Evolutionary conservation across 1,140 invertebrate species (phyloP).

Genomic region (Drosophila tsacasi): DNA sequence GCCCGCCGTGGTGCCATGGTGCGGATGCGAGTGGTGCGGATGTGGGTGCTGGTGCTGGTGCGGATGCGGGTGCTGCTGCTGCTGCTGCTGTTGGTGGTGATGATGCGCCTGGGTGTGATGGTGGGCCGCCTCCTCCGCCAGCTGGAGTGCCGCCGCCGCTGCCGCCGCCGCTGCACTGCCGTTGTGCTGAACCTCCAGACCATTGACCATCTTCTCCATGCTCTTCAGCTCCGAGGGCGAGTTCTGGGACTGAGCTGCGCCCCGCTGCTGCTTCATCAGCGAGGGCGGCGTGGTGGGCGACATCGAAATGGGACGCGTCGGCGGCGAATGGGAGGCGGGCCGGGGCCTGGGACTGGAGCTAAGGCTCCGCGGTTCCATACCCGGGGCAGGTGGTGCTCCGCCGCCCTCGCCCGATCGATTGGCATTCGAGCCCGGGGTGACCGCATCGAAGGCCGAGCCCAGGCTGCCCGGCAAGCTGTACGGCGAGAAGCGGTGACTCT

Average conservation of each 20-base stretch:
- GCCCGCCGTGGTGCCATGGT: slow-evolving; percentile 34
- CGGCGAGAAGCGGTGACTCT: slow-evolving; percentile 90
- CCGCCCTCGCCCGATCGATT: slow-evolving; percentile 62
- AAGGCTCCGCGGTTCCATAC: slow-evolving; percentile 86
- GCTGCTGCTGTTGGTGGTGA: slow-evolving; percentile 35
- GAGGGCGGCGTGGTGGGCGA: slow-evolving; percentile 86
- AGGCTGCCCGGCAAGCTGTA: slow-evolving; percentile 91
- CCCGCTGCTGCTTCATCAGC: slow-evolving; percentile 54
- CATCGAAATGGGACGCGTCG: slow-evolving; percentile 86
- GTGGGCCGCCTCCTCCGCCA: slow-evolving; percentile 63
- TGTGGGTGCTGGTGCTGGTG: slow-evolving; percentile 43
- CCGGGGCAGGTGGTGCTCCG: slow-evolving; percentile 33
- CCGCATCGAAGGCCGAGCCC: slow-evolving; percentile 93
- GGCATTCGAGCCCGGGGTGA: slow-evolving; percentile 89
- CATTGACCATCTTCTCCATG: slow-evolving; percentile 99
- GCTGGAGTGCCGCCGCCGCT: slow-evolving; percentile 54
- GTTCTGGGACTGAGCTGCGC: slow-evolving; percentile 68
- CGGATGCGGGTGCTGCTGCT: slow-evolving; percentile 37
- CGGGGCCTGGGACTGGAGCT: slow-evolving; percentile 89
- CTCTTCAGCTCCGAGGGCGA: slow-evolving; percentile 93
- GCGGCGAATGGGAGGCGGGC: slow-evolving; percentile 87
- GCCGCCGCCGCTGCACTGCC: slow-evolving; percentile 70
- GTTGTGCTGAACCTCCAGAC: slow-evolving; percentile 91
- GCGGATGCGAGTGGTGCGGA: slow-evolving; percentile 38
- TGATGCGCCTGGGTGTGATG: slow-evolving; percentile 65